Evolutionary conservation across 2,113 vertebrate genomes (phyloP).

Genomic region (Geothlypis trichas): DNA sequence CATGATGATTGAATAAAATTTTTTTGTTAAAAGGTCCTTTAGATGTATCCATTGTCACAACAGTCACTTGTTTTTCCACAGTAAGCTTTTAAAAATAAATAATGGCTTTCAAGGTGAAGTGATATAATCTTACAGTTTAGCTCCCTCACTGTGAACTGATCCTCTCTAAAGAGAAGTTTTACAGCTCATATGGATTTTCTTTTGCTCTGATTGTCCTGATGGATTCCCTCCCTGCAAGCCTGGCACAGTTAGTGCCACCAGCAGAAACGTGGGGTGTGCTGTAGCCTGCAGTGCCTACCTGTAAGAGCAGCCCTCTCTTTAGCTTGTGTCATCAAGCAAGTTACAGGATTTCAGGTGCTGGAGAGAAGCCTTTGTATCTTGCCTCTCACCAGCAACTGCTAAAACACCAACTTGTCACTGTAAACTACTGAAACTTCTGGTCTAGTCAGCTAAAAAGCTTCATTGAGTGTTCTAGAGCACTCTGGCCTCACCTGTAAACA

Average conservation of each 20-base stretch:
- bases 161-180: not conserved
- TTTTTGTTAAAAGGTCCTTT: not conserved
- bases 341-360: not conserved
- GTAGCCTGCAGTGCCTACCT: not conserved
- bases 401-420: not conserved
- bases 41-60: not conserved
- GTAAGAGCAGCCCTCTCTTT: not conserved
- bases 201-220: not conserved
- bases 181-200: not conserved
- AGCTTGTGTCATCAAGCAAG: not conserved
- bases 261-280: accelerated
- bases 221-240: not conserved
- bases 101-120: not conserved
- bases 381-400: not conserved
- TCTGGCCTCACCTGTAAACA: not conserved
- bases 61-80: not conserved
- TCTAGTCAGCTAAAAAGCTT: not conserved
- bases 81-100: not conserved
- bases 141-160: not conserved
- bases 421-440: not conserved
- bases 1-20: not conserved
- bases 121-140: not conserved
- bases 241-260: not conserved
- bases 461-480: not conserved
- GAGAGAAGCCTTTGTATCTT: not conserved